Evolutionary conservation across 2,113 vertebrate species (phyloP).

Genomic region (Chloropsis hardwickii): DNA sequence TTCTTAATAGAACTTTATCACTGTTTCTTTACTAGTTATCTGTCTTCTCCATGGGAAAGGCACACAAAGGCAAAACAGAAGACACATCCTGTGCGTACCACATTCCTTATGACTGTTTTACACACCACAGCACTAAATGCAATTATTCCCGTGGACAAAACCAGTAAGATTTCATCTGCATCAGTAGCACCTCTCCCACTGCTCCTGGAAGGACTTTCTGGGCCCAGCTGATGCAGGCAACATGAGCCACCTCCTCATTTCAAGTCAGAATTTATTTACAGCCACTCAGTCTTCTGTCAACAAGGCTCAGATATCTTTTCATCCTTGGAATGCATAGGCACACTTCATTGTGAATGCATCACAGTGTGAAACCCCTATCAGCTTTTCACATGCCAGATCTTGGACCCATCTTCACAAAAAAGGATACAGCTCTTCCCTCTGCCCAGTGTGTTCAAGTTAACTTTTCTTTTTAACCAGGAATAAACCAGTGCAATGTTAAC

Average conservation of each 20-base stretch:
- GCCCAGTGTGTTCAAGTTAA: neutral
- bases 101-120: neutral
- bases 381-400: neutral
- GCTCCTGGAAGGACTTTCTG: neutral
- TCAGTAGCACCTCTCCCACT: neutral
- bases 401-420: neutral
- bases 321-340: neutral
- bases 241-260: neutral
- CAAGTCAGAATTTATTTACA: neutral
- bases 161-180: neutral
- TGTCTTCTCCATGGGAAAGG: neutral
- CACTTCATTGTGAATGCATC: neutral
- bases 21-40: neutral
- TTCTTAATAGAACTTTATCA: neutral
- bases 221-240: neutral
- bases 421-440: neutral
- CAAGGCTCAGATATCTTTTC: neutral
- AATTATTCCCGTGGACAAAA: neutral
- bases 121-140: neutral
- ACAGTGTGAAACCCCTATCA: neutral
- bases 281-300: neutral
- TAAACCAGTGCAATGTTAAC: neutral
- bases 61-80: neutral
- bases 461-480: neutral
- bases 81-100: neutral